These are phyloP conservation scores for Carollia perspicillata DNA, from an alignment of 2,113 vertebrate genomes.

Conservation along the genomic window DNA sequence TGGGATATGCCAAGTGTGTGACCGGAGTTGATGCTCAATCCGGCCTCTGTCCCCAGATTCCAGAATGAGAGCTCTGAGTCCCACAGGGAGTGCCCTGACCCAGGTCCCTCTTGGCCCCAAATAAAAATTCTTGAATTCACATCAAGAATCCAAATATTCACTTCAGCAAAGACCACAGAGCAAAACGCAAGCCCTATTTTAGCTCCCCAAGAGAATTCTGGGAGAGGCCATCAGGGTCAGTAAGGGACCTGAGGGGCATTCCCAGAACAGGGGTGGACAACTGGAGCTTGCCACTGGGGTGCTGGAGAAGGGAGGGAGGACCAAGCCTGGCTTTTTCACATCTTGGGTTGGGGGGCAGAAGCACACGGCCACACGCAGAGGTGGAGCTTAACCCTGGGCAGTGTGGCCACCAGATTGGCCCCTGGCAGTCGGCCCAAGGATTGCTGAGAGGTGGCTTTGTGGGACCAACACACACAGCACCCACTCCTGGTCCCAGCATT, in stretches of 20 bases:
- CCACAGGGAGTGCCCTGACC: not conserved
- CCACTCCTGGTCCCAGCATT: not conserved
- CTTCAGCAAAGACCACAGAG: not conserved
- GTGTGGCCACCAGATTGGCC: not conserved
- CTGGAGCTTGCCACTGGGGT: not conserved
- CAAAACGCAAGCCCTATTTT: not conserved
- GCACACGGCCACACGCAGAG: not conserved
- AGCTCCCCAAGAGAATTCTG: not conserved
- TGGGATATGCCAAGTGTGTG: not conserved
- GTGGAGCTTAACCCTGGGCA: rapidly evolving
- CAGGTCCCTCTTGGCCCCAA: not conserved
- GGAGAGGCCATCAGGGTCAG: not conserved
- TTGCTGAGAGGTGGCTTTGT: not conserved
- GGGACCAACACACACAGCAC: not conserved
- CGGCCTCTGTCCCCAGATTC: not conserved
- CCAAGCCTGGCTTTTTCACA: not conserved
- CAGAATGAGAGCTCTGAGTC: not conserved
- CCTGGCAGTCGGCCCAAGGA: not conserved
- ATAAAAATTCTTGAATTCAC: not conserved
- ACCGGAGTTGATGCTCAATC: not conserved
- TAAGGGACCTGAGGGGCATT: not conserved
- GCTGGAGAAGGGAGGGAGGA: not conserved
- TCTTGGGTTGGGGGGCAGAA: not conserved
- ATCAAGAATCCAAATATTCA: not conserved
- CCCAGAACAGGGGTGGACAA: not conserved